These are phyloP conservation scores for Drosophila nannoptera DNA, from an alignment of 1,140 invertebrate genomes.

Conservation along the genomic window DNA sequence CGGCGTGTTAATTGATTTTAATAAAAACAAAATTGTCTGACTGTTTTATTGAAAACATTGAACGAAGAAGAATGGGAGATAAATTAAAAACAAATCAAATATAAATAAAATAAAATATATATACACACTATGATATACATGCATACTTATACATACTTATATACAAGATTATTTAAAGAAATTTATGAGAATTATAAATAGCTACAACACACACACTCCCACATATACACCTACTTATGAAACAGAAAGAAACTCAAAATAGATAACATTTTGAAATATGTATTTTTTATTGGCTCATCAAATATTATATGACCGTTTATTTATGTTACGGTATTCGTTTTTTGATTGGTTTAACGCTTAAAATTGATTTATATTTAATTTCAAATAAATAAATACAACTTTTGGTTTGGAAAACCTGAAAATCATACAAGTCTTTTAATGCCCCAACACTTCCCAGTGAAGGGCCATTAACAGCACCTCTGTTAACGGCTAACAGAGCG, in stretches of 20 bases:
- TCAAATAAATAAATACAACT: slow-evolving; percentile 51
- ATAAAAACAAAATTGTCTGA: slow-evolving; percentile 65
- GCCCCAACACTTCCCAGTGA: background rate
- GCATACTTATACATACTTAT: slow-evolving; percentile 49
- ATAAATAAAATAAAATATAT: slow-evolving; percentile 49
- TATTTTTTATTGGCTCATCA: slow-evolving; percentile 54
- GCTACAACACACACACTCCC: slow-evolving; percentile 18
- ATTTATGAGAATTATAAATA: slow-evolving; percentile 53
- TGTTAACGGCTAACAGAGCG: slow-evolving; percentile 12
- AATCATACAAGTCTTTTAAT: background rate
- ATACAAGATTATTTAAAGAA: slow-evolving; percentile 41
- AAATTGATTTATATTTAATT: slow-evolving; percentile 60
- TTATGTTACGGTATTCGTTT: slow-evolving; percentile 58
- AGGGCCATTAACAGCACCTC: background rate
- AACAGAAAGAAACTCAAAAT: slow-evolving; percentile 51
- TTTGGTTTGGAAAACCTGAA: slow-evolving; percentile 70
- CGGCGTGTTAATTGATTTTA: slow-evolving; percentile 52
- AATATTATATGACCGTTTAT: slow-evolving; percentile 46
- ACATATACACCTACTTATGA: slow-evolving; percentile 20
- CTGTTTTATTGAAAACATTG: slow-evolving; percentile 58
- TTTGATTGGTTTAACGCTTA: slow-evolving; percentile 41
- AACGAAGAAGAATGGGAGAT: slow-evolving; percentile 1
- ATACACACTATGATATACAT: slow-evolving; percentile 50
- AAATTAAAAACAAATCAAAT: slow-evolving; percentile 37
- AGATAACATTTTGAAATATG: slow-evolving; percentile 44